Conservation (phyloP, 2,113 vertebrate genomes). For the Myrmophylax atrothorax region DNA sequence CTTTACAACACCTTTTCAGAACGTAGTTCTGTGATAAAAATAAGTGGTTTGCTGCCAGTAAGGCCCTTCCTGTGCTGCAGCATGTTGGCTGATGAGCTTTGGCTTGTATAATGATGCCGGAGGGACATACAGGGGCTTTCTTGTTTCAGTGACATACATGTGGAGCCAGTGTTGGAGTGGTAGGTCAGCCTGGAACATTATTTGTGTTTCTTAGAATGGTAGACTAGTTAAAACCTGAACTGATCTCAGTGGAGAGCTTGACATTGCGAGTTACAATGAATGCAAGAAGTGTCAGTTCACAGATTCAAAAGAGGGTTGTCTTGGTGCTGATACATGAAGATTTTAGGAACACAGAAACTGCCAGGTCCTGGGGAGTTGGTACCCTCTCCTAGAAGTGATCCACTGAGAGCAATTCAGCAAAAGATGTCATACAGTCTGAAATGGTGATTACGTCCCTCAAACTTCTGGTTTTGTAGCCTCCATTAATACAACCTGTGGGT, state of each 20-base stretch:
- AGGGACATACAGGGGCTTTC: fast-evolving
- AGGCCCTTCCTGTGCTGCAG: background rate
- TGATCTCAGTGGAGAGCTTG: background rate
- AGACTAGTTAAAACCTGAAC: background rate
- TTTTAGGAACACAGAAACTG: background rate
- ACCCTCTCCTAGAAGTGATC: background rate
- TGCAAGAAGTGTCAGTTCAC: background rate
- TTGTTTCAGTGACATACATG: background rate
- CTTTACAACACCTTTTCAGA: background rate
- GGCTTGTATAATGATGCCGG: background rate
- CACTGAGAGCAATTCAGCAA: background rate
- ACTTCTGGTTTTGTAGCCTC: background rate
- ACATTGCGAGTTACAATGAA: background rate
- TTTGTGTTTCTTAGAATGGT: background rate
- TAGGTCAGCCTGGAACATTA: background rate
- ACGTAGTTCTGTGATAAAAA: background rate
- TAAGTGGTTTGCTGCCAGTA: background rate
- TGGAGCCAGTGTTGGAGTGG: background rate
- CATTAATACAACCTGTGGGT: background rate
- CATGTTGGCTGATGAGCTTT: background rate
- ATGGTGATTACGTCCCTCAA: background rate
- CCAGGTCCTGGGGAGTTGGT: background rate
- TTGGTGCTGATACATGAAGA: background rate
- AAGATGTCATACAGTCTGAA: background rate
- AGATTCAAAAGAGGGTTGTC: background rate